phyloP scores from a whole-genome alignment of 2,888 invertebrate species.

The Myopa testacea region DNA sequence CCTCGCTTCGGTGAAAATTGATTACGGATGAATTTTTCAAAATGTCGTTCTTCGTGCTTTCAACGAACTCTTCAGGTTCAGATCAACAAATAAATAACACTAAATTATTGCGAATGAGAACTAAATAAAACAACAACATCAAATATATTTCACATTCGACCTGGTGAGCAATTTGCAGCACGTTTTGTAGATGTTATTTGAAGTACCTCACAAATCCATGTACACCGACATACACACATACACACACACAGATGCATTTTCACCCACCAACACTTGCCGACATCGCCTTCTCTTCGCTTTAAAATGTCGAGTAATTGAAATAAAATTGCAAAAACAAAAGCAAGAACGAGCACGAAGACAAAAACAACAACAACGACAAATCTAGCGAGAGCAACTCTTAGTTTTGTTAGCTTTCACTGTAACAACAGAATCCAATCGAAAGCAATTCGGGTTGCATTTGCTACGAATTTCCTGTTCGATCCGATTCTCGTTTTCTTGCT shows the following conservation, averaged over 20 bases:
- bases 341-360: neutral
- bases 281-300: neutral
- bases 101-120: neutral
- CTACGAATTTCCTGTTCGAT: neutral
- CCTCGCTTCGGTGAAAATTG: no score
- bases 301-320: neutral
- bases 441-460: neutral
- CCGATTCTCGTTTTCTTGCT: neutral
- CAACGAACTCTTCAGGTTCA: neutral
- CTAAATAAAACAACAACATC: neutral
- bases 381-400: neutral
- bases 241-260: neutral
- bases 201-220: neutral
- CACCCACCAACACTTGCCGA: neutral
- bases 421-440: constrained; percentile 10
- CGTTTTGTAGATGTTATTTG: constrained; percentile 3
- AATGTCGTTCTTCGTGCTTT: neutral
- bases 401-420: neutral
- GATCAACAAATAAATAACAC: constrained; percentile 1
- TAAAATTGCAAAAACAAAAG: neutral
- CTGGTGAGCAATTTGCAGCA: neutral
- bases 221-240: neutral
- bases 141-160: neutral
- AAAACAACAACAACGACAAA: neutral
- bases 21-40: neutral